Evolutionary conservation across 2,797 vertebrate genomes (phyloP).

Genomic region (Corythornis leucogaster): DNA sequence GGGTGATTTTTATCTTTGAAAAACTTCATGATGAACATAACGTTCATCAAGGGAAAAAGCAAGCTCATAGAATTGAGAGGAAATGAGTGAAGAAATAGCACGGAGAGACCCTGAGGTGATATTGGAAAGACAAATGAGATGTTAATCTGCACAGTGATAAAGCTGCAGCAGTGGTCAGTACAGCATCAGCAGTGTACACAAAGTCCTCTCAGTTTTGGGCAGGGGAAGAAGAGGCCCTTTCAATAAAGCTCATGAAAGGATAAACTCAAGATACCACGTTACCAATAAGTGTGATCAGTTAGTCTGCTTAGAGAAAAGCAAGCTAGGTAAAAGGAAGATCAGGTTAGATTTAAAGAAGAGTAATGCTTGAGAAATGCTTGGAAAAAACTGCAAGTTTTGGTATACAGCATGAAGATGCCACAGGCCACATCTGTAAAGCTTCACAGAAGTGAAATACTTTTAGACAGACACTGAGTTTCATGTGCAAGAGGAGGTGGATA

Average conservation of each 20-base stretch:
- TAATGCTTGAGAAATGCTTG: not conserved
- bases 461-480: not conserved
- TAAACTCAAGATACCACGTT: not conserved
- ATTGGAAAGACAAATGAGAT: constrained; percentile 4
- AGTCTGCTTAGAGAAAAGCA: not conserved
- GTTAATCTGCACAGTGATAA: not conserved
- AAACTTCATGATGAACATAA: not conserved
- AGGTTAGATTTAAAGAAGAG: not conserved
- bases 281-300: constrained; percentile 20
- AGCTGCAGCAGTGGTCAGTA: not conserved
- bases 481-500: not conserved
- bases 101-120: not conserved
- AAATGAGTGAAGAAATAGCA: constrained; percentile 9
- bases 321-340: not conserved
- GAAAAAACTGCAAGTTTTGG: not conserved
- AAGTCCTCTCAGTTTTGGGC: not conserved
- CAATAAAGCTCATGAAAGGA: not conserved
- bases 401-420: not conserved
- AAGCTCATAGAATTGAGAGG: not conserved
- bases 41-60: not conserved
- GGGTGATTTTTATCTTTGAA: not conserved
- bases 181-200: not conserved
- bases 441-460: no score
- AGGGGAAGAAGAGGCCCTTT: not conserved
- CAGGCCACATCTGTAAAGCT: not conserved